Base-by-base conservation (phyloP, 2,797 vertebrate species). In the Cottoperca gobio region DNA sequence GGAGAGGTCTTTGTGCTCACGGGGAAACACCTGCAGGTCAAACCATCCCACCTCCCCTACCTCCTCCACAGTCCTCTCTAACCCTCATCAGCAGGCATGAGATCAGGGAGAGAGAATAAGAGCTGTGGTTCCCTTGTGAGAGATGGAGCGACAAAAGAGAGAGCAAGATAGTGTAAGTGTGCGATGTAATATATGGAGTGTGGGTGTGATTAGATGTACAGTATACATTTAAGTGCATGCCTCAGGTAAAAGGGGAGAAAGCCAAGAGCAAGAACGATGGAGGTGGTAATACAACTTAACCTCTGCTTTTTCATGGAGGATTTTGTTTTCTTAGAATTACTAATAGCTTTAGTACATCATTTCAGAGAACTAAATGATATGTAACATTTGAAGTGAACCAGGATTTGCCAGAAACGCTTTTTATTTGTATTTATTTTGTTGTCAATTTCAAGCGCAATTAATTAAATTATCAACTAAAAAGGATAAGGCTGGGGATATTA, bases 11-110 rank as follows among this genome's bases (percentile, higher is more conserved):
- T 88, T 79, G 86, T 87, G 88, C 91, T 89, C 88, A 81, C 76
- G 79, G 92, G 87, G 89, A 87, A 93, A 93, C 89, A 94, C 92
- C 91, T 93, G 89, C 91, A 90, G 92, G 92, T 95, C 92, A 94
- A 91, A 89, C 83, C 85, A 82, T 78, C 87, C 84, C 74, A 79
- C 76, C 82, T 71, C 78, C 71, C 67, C 70, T 11, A 63, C 54
- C 86, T 85, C 69, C 74, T 83, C 76, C 78, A 59, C 60, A 46
- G 69, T 82, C 82, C 79, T 88, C 80, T 81, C 81, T 82, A 76
- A 85, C 83, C 88, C 91, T 92, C 90, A 93, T 92, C 92, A 91
- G 92, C 89, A 93, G 87, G 84, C 85, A 91, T 85, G 83, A 91
- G 83, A 89, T 87, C 87, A 62, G 78, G 66, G 71, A 75, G 62